phyloP scores from a whole-genome alignment of 1,140 invertebrate genomes.

The Apis mellifera region DNA sequence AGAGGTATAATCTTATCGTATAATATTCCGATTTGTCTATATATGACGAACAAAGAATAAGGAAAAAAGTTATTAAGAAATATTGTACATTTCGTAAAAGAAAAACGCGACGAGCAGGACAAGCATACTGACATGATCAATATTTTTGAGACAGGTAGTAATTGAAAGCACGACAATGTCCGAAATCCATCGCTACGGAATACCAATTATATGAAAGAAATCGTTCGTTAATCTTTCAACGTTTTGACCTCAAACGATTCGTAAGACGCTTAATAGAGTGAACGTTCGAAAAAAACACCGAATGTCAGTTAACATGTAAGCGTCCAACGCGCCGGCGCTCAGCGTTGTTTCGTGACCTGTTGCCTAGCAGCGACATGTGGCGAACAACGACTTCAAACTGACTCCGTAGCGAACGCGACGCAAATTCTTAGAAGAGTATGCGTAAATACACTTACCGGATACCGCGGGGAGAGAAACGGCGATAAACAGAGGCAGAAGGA shows the following conservation, averaged over 20 bases:
- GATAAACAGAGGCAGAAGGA: constrained; percentile 60
- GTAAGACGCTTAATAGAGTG: not conserved
- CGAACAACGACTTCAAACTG: constrained; percentile 39
- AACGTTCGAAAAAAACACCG: constrained; percentile 16
- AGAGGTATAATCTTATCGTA: not conserved
- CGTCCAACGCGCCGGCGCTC: constrained; percentile 73
- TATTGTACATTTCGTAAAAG: not conserved
- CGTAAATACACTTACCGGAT: constrained; percentile 67
- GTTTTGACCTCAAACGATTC: constrained; percentile 5
- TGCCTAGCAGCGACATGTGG: constrained; percentile 71
- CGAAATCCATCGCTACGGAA: constrained; percentile 65
- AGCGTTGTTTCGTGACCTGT: constrained; percentile 72
- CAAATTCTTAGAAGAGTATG: not conserved
- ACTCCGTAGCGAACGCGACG: not conserved
- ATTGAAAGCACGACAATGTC: constrained; percentile 64
- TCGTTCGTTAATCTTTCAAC: constrained; percentile 32
- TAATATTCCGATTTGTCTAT: not conserved
- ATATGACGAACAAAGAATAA: not conserved
- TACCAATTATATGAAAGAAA: constrained; percentile 60
- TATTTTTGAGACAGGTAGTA: constrained; percentile 72
- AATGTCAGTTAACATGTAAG: constrained; percentile 21
- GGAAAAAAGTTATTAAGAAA: not conserved
- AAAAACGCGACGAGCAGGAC: constrained; percentile 17
- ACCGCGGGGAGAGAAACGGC: constrained; percentile 61
- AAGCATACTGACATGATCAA: constrained; percentile 47